phyloP scores from a whole-genome alignment of 1,140 invertebrate species.

The Drosophila sproati region DNA sequence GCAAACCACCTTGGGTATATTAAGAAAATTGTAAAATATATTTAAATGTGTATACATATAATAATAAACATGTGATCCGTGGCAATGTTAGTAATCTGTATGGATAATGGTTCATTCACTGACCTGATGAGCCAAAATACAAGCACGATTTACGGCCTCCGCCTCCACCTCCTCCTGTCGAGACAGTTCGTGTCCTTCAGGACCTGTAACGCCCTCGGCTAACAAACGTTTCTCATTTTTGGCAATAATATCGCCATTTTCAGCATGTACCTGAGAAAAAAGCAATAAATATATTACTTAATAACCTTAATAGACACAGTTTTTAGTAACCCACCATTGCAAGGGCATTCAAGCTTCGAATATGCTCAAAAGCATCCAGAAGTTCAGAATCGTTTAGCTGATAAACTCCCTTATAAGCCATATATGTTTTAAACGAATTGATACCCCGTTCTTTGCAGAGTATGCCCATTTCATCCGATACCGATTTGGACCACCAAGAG shows the following conservation, averaged over 20 bases:
- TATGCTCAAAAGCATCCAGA: constrained; percentile 92
- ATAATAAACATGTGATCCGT: neutral
- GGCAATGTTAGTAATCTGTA: too few relatives aligned
- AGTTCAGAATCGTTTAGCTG: constrained; percentile 96
- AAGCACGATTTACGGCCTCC: constrained; percentile 97
- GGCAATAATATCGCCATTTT: constrained; percentile 97
- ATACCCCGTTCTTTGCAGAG: constrained; percentile 93
- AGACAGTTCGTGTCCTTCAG: constrained; percentile 98
- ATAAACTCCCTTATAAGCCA: constrained; percentile 97
- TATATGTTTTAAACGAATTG: constrained; percentile 99
- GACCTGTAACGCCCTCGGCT: constrained; percentile 94
- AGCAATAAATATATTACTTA: neutral
- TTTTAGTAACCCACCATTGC: constrained; percentile 87
- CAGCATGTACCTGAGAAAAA: constrained; percentile 94
- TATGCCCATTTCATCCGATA: constrained; percentile 92
- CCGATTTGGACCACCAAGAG: constrained; percentile 94
- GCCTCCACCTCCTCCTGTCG: constrained; percentile 98
- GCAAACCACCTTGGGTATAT: constrained; percentile 61
- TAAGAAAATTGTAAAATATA: neutral
- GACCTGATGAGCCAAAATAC: constrained; percentile 96
- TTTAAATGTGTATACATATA: too few relatives aligned
- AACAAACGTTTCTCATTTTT: constrained; percentile 95
- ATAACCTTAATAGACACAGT: neutral
- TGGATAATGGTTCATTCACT: constrained; percentile 1
- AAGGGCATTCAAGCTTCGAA: constrained; percentile 92